These are phyloP conservation scores for Dioctria linearis DNA, from an alignment of 2,888 invertebrate genomes.

Conservation along the genomic window DNA sequence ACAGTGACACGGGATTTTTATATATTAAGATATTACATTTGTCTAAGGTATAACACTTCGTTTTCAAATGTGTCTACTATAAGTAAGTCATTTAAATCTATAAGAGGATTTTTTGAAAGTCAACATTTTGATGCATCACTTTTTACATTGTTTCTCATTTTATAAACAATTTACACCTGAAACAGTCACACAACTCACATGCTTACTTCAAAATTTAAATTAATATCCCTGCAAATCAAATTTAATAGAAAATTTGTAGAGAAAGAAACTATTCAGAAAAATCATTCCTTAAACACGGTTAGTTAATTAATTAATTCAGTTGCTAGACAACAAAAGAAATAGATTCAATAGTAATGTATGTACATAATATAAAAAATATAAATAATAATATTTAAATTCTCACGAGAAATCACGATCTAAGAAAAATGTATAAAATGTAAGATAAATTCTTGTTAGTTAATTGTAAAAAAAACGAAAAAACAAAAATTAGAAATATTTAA, in stretches of 20 bases:
- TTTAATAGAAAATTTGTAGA: not conserved
- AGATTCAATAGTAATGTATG: constrained; percentile 20
- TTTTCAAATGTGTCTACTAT: no score
- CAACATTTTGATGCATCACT: no score
- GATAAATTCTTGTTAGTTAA: constrained; percentile 31
- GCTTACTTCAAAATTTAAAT: not conserved
- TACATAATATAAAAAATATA: not conserved
- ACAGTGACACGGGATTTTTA: no score
- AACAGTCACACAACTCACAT: no score
- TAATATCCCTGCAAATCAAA: not conserved
- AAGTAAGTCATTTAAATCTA: no score
- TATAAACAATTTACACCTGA: no score
- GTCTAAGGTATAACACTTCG: no score
- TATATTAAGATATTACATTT: no score
- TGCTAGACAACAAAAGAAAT: constrained; percentile 56
- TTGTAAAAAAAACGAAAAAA: constrained; percentile 31
- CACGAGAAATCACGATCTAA: not conserved
- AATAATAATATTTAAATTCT: no score
- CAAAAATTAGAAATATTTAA: not conserved
- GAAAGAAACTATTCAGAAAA: not conserved
- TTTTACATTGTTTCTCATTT: no score
- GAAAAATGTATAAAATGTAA: constrained; percentile 22
- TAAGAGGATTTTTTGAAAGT: no score
- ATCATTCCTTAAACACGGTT: not conserved
- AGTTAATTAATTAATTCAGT: constrained; percentile 49